Evolutionary conservation across 2,888 invertebrate genomes (phyloP), one percentile per base, ranked within the genome.

Genomic region (Hedya salicella): DNA sequence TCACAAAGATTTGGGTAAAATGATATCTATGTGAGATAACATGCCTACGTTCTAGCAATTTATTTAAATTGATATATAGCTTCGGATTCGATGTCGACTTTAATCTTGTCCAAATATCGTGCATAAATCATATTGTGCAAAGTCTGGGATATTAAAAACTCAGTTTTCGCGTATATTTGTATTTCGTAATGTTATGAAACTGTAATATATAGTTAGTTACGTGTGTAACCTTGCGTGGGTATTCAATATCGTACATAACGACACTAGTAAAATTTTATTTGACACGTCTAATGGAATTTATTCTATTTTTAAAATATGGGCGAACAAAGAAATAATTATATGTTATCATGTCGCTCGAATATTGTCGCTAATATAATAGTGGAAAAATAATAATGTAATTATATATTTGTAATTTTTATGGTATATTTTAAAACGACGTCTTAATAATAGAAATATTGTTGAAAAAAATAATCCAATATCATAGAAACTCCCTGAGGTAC

Each of bases 1-100:
- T 30, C 87, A 87, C 70, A 84, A 79, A 61, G 79, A 83, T 69
- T 65, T 54, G 64, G 69, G 70, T 65, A 21, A 69, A 48, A 54
- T 40, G 48, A 66, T 62, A 62, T 60, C 40, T 46, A 42, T 46
- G 46, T 62, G 3, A 54, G 62, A 54, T 62, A 62, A 44, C 46
- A 17, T 36, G 44, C 46, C 44, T 53, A 62, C 21, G 44, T 8
- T 53, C 21, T 36, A 14, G 44, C 14, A 21, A 62, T 62, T 53
- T 46, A 53, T 46, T 40, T 14, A 40, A 25, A 17, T 16, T 17
- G 50, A 61, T 61, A 25, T 60, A 25, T 19, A 40, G 13, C 30
- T 50, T 42, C 25, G 40, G 17, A 25, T 50, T 61, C 3, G 25
- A 19, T n/a, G 46, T 17, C n/a, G 17, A 30, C 32, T 19, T 30